Base-by-base conservation (phyloP, 2,888 invertebrate genomes). In the Troides oblongomaculatus region DNA sequence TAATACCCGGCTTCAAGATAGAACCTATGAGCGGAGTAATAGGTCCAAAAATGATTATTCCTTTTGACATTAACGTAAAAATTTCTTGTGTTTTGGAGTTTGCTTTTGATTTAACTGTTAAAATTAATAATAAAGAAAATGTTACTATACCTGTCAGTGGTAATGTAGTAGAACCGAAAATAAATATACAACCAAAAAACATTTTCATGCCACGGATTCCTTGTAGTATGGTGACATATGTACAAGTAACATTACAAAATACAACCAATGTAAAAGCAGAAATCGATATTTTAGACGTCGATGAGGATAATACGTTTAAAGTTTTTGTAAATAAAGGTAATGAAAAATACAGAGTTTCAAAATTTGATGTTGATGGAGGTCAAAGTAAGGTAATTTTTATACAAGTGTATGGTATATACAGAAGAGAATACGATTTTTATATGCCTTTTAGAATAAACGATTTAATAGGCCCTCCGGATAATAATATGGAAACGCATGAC, bases 391-490 rank as follows among this genome's bases (percentile, higher is more conserved):
- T 81, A 0, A 81, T 92, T 62, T 92, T 76, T 72, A 81, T 92
- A 66, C 90, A 87, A 84, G 83, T 92, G 18, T 81, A 70, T 72
- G 90, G 90, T 72, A 74, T 80, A 74, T 90, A 84, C 77, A 82
- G 89, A 64, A 83, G 90, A 72, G 93, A 93, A 71, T 94, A 94
- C 76, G 92, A 93, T 66, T 93, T 94, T 80, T 93, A 87, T 74
- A 83, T 95, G 66, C 95, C 95, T 0, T 88, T 94, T 71, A 86
- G 93, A 76, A 84, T 95, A 23, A 95, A 95, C 76, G 89, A 88
- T 66, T 79, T 94, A 59, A 75, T 95, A 63, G 95, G 95, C 0
- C 94, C 95, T 10, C 91, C 93, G 7, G 74, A 83, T 73, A 71
- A 84, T 76, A 76, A 83, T 76, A 60, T 78, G 39, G 74, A 72